Base-by-base conservation (phyloP, 2,113 vertebrate genomes). In the Pelecanoides urinatrix region DNA sequence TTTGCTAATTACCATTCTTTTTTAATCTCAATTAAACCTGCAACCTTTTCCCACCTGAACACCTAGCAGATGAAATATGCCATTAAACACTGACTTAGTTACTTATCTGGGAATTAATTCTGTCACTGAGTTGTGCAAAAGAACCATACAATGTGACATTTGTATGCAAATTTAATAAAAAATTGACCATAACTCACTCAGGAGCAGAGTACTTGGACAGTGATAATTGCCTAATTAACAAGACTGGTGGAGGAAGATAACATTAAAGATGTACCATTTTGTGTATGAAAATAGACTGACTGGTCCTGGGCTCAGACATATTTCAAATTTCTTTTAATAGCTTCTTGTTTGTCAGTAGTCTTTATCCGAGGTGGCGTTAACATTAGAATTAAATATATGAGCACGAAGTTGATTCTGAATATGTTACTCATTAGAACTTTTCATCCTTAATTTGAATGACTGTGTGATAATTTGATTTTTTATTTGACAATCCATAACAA, bases 211-310 rank as follows among this genome's bases (percentile, higher is more conserved):
- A 67, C 16, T 86, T 77, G 38, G 67, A 77, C 65, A 93, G 40
- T 42, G 68, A 59, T 93, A 95, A 91, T 55, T 86, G 23, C 27
- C 11, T 81, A 94, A 91, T 91, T 95, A 72, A 92, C 63, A 87
- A 88, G 50, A 82, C 8, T 56, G 52, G 36, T 79, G 20, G 38
- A 92, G 36, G 65, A 94, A 94, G 82, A 90, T 80, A 92, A 71
- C 59, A 80, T 67, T 92, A 74, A 92, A 86, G 34, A 89, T 56
- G n/a, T 38, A 72, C 29, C 14, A 17, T 76, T 80, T 32, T 77
- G 6, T 80, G 61, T 52, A 44, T 47, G 32, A 86, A 74, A 94
- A 80, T 7, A 61, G 53, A 84, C 36, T 70, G 55, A 23, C 76
- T 62, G 4, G 27, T 88, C 29, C 22, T 52, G 45, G 25, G 9